Base-by-base conservation (phyloP, 2,888 invertebrate genomes). In the Melanchra persicariae region DNA sequence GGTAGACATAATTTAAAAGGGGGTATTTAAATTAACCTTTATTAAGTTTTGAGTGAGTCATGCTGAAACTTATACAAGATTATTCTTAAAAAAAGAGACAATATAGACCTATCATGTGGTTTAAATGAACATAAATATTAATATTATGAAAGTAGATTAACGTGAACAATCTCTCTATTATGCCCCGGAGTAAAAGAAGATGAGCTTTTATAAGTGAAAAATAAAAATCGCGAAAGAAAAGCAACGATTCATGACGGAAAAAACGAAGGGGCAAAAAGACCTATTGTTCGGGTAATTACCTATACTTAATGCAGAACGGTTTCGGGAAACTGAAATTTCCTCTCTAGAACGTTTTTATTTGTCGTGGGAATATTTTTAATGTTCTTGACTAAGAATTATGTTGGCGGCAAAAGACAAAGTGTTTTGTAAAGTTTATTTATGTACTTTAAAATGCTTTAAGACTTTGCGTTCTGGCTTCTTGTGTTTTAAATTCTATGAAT, bases 261-360 rank as follows among this genome's bases (percentile, higher is more conserved):
- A 79, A 30, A 54, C 30, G 66, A 67, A 71, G 58, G 62, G 69
- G 77, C 60, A 55, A 65, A 59, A 52, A 71, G 37, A 24, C 70
- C 85, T 77, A 79, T 88, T 88, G 88, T 88, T 74, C 67, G 70
- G 74, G 77, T 87, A 88, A 88, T 88, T 88, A 87, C 86, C 81
- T 85, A 86, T 81, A 83, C 80, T 83, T 85, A 84, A 86, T 82
- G 85, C 81, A 81, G 71, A 78, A 80, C 71, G 77, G 78, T 76
- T 81, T 83, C 61, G 70, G 81, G 72, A 85, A 83, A 84, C 78
- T 79, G 74, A 76, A 84, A 82, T 87, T 81, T 78, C 70, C 79
- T 72, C 76, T 66, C 47, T 60, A 73, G 65, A 61, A 66, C 57
- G 63, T 59, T 76, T 82, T 81, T 83, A 81, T 73, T 83, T 69